Evolutionary conservation across 2,888 invertebrate genomes (phyloP), one percentile per base, ranked within the genome.

Genomic region (Lydus trimaculatus): DNA sequence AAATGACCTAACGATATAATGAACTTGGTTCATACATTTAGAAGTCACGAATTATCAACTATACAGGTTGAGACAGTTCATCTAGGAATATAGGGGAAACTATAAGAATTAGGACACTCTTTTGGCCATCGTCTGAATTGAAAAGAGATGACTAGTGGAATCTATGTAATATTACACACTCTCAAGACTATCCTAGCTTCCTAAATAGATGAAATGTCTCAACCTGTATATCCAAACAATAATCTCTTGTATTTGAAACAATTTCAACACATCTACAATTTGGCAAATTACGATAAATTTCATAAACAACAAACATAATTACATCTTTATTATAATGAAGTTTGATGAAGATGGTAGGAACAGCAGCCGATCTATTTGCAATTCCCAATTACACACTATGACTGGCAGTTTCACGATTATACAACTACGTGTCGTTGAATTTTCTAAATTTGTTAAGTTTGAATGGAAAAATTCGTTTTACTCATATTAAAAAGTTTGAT

Each of bases 31-130:
- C 65, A 68, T 69, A 73, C 68, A 70, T 66, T 66, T 52, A 43
- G 71, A 66, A 79, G 79, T 78, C 78, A 79, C 79, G 79, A 80
- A 80, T 78, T 80, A 76, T 79, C 78, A 79, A 78, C 79, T 72
- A n/a, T n/a, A n/a, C n/a, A n/a, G n/a, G n/a, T n/a, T n/a, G n/a
- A n/a, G n/a, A n/a, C n/a, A n/a, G n/a, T n/a, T n/a, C n/a, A n/a
- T n/a, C n/a, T n/a, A n/a, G n/a, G n/a, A n/a, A n/a, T n/a, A n/a
- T n/a, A n/a, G n/a, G n/a, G n/a, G n/a, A n/a, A n/a, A n/a, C n/a
- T n/a, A n/a, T n/a, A n/a, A n/a, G n/a, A n/a, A n/a, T n/a, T n/a
- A n/a, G n/a, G n/a, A n/a, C n/a, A n/a, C n/a, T n/a, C n/a, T n/a
- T n/a, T n/a, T n/a, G n/a, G n/a, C n/a, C n/a, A n/a, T n/a, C n/a